These are phyloP conservation scores for Syndactyla subalaris DNA, from an alignment of 2,797 vertebrate species.

Conservation along the genomic window DNA sequence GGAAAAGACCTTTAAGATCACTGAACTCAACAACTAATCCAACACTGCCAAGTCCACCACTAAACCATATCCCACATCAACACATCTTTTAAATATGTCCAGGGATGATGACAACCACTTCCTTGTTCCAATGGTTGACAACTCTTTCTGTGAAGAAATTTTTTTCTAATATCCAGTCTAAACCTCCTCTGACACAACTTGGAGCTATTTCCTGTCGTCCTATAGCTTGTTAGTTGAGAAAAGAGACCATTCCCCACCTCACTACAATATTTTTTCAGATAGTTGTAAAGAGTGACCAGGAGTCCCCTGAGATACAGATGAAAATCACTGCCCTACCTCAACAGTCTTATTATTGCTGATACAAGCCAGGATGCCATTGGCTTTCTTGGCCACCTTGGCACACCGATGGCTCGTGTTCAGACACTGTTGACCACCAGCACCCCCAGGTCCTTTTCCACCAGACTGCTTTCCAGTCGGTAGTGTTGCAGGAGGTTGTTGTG, in stretches of 20 bases:
- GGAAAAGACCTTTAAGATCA: not conserved
- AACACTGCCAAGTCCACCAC: not conserved
- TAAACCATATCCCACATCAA: not conserved
- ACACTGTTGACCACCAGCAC: not conserved
- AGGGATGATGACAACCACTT: not conserved
- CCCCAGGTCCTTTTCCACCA: too few relatives aligned
- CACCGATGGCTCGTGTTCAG: rapidly evolving
- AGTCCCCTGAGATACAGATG: not conserved
- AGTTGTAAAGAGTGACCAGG: not conserved
- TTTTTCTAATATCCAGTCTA: not conserved
- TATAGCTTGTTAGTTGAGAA: not conserved
- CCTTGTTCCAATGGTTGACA: not conserved
- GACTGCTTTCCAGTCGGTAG: not conserved
- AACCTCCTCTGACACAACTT: not conserved
- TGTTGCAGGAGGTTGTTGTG: not conserved
- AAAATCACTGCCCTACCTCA: not conserved
- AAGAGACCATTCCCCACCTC: not conserved
- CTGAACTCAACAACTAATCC: not conserved
- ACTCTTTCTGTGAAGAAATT: not conserved
- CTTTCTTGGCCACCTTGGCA: not conserved
- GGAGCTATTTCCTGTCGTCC: not conserved
- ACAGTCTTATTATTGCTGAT: too few relatives aligned
- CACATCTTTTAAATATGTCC: not conserved
- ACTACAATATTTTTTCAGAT: not conserved
- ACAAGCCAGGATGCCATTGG: not conserved